Evolutionary conservation across 1,140 invertebrate species (phyloP), one percentile per base, ranked within the genome.

Genomic region (Heliconius nattereri): DNA sequence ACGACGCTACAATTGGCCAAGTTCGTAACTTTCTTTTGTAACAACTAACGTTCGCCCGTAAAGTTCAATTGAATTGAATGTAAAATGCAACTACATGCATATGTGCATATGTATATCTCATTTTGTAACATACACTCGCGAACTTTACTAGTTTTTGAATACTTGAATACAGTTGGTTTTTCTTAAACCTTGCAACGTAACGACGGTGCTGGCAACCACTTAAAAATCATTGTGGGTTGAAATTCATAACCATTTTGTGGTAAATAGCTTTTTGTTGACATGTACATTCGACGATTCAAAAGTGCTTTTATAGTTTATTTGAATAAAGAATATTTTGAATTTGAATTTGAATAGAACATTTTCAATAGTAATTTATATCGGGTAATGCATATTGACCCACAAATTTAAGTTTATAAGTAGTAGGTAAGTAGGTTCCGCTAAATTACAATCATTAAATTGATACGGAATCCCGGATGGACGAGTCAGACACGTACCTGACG

Each of bases 41-140:
- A 11, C 23, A 29, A 66, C n/a, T 29, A 66, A 66, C 60, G n/a
- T 20, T 60, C 60, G 60, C n/a, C 9, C 26, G 26, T 66, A 29
- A 66, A 66, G 60, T 66, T 29, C 60, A 29, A 66, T 66, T 29
- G 60, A 66, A 66, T 29, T 66, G 23, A 66, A 66, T 66, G 60
- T 29, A 66, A 66, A 66, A 66, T 66, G 60, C 60, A 29, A 66
- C 11, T 29, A 16, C 23, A 57, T 11, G 8, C 26, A 66, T 66
- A 66, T 52, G 49, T 52, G 19, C 26, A 29, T 66, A 66, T 26
- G 60, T 66, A 66, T 16, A 26, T 66, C 60, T 66, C 60, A 29
- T 66, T 66, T 26, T 66, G 60, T 66, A 66, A 66, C 60, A n/a
- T 26, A 66, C 60, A 66, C 60, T 66, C 26, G 23, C 23, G 11